A percentile compares a stretch with the other conserved stretches of the same genome.
Conservation (phyloP, 1,140 invertebrate genomes). For the Achroia grisella region DNA sequence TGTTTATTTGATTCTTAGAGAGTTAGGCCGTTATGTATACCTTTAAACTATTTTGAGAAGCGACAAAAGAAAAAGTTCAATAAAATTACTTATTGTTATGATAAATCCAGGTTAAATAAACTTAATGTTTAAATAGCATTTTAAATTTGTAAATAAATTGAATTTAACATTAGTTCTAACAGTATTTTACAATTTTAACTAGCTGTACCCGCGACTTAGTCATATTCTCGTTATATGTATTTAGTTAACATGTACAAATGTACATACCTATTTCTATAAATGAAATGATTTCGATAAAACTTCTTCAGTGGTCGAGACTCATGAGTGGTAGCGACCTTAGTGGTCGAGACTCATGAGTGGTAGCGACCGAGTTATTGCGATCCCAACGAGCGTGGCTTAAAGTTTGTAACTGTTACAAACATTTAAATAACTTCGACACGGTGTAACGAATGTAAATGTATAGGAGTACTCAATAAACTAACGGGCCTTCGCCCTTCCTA, state of each 20-base stretch:
- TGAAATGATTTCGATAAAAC: too few species aligned
- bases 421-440: constrained; percentile 56
- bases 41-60: neutral
- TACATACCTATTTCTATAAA: too few species aligned
- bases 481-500: constrained; percentile 45
- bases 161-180: too few species aligned
- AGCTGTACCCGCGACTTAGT: too few species aligned
- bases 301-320: neutral
- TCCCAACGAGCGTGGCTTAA: constrained; percentile 18
- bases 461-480: constrained; percentile 30
- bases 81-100: neutral
- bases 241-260: too few species aligned
- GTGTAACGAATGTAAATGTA: constrained; percentile 31
- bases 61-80: constrained; percentile 11
- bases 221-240: too few species aligned
- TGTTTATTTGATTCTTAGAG: constrained; percentile 7
- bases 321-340: too few species aligned
- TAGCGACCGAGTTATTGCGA: constrained; percentile 31
- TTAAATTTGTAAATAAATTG: too few species aligned
- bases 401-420: constrained; percentile 46
- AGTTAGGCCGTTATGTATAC: constrained; percentile 17
- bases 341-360: constrained; percentile 2
- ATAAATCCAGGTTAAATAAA: too few species aligned
- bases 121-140: too few species aligned
- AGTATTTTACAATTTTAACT: too few species aligned